These are phyloP conservation scores for Psephotus haematonotus DNA, from an alignment of 2,113 vertebrate genomes.

Conservation along the genomic window DNA sequence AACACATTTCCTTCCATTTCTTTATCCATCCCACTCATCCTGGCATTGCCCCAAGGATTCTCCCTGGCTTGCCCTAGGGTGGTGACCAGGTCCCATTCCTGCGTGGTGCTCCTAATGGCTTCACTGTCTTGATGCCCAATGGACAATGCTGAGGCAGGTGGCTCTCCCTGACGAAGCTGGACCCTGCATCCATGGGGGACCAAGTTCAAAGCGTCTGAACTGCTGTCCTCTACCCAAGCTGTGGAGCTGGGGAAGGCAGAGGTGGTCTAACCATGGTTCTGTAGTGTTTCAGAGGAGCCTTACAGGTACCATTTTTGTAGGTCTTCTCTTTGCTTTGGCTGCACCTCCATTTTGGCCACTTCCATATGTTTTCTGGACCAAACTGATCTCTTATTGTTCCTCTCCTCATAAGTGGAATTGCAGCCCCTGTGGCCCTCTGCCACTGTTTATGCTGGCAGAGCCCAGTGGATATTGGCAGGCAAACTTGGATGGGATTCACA, in stretches of 20 bases:
- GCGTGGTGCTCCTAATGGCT: background rate
- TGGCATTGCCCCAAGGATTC: background rate
- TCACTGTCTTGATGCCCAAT: background rate
- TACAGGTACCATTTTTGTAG: background rate
- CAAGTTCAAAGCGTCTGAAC: background rate
- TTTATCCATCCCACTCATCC: background rate
- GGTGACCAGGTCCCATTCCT: background rate
- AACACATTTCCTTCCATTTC: background rate
- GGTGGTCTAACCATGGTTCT: background rate
- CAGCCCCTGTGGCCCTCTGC: conserved; percentile 48
- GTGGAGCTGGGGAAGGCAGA: background rate
- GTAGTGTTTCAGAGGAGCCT: background rate
- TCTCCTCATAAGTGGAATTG: conserved; percentile 20
- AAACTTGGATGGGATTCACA: conserved; percentile 24
- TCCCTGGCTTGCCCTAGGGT: background rate
- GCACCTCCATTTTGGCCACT: background rate
- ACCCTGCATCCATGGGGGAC: background rate
- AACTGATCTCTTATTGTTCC: conserved; percentile 29
- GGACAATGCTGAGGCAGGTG: background rate
- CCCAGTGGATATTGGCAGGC: conserved; percentile 45
- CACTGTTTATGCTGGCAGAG: conserved; percentile 56
- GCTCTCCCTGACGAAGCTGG: background rate
- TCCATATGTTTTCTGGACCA: conserved; percentile 5
- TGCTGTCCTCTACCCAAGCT: background rate
- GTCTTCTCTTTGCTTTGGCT: background rate